These are phyloP conservation scores for Catocala fraxini DNA, from an alignment of 2,888 invertebrate genomes.

Conservation along the genomic window DNA sequence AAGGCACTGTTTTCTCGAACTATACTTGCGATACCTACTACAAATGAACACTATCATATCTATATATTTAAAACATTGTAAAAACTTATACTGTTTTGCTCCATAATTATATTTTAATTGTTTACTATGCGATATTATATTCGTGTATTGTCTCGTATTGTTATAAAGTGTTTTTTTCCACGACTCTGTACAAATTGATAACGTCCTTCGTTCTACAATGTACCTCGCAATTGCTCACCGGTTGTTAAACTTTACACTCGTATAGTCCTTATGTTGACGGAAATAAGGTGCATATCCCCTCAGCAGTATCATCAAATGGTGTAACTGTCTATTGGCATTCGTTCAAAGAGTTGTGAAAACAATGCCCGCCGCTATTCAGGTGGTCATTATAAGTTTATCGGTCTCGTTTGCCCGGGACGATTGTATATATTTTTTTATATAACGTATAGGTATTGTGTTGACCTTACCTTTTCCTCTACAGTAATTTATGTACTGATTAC, in stretches of 20 bases:
- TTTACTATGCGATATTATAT: slow-evolving; percentile 17
- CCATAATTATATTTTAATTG: slow-evolving; percentile 21
- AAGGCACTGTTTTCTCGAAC: too few relatives aligned
- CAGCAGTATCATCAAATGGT: slow-evolving; percentile 18
- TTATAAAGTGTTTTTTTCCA: slow-evolving; percentile 41
- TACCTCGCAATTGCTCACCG: slow-evolving; percentile 15
- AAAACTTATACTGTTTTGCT: slow-evolving; percentile 5
- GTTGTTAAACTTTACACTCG: not conserved
- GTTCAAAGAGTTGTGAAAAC: slow-evolving; percentile 53
- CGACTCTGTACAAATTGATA: slow-evolving; percentile 40
- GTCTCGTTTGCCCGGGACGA: slow-evolving; percentile 34
- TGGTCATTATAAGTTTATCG: slow-evolving; percentile 52
- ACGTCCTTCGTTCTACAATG: slow-evolving; percentile 24
- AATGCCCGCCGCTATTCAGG: slow-evolving; percentile 49
- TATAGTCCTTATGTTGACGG: slow-evolving; percentile 5
- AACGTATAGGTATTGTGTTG: not conserved
- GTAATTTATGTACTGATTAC: too few relatives aligned
- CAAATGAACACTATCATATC: not conserved
- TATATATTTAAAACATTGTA: slow-evolving; percentile 8
- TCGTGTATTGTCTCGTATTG: slow-evolving; percentile 16
- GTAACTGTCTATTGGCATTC: slow-evolving; percentile 49
- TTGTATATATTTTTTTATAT: slow-evolving; percentile 6
- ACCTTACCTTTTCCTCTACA: too few relatives aligned
- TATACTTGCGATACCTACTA: too few relatives aligned
- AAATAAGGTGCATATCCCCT: slow-evolving; percentile 22